Base-by-base conservation (phyloP, 1,140 invertebrate genomes). In the Telenomus remus region DNA sequence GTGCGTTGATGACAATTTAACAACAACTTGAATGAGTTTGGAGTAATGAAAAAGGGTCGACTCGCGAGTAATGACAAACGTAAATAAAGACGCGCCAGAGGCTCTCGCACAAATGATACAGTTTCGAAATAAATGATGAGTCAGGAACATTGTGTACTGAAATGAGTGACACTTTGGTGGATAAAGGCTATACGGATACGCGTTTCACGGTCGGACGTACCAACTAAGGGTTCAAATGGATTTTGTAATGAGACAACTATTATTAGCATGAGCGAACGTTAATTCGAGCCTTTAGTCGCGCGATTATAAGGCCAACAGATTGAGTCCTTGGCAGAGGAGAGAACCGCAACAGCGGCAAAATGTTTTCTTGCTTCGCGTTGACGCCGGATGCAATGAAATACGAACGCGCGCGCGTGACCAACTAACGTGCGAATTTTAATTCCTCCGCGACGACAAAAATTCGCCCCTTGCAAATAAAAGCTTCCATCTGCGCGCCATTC, bases 391-490 rank as follows among this genome's bases (percentile, higher is more conserved):
- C 73, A 60, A 64, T 76, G 73, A 76, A 69, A 76, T 70, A 65
- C 73, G 65, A 76, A 75, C 72, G 72, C 63, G 72, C 72, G 72
- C 72, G 72, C 72, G 72, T 75, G 72, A 75, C 72, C 53, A 75
- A 75, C 19, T 64, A 68, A 75, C 71, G 63, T 75, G 64, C 72
- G 51, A 69, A 75, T 75, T 75, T 75, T 69, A 69, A 75, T 75
- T 75, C 72, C 27, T 63, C 46, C 64, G 64, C 19, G 19, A 27
- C 19, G 19, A 27, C 19, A 75, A 75, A 64, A 64, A 75, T 75
- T 75, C 72, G 68, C 56, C 72, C 72, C 72, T n/a, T 68, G 72
- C 72, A 46, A 68, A 69, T 64, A 75, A 74, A 68, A 59, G 68
- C 64, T 68, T 59, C 37, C 57, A 48, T 68, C 63, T 60, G 39